A percentile compares a stretch with the other conserved stretches of the same genome.
phyloP scores from a whole-genome alignment of 2,113 vertebrate genomes.

The Phrynocephalus versicolor region DNA sequence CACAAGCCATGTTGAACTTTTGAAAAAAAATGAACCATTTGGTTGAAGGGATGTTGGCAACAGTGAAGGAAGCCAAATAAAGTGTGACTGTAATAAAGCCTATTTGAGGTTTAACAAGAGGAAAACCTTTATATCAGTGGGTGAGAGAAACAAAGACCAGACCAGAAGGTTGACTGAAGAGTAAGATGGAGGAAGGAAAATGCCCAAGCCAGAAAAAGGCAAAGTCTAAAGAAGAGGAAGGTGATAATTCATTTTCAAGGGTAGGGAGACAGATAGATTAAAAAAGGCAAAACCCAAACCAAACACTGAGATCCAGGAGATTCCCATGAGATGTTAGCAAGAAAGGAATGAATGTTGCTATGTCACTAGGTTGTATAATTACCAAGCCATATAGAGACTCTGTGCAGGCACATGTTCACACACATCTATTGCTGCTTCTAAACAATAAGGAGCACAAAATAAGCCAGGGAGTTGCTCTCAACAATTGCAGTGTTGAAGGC shows the following conservation, averaged over 20 bases:
- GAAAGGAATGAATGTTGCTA: neutral
- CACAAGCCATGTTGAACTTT: too few species aligned
- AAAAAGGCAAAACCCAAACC: neutral
- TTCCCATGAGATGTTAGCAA: too few species aligned
- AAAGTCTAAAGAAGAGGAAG: neutral
- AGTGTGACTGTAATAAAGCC: neutral
- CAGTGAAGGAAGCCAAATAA: too few species aligned
- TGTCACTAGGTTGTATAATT: too few species aligned
- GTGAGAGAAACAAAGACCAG: neutral
- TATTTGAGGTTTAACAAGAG: neutral
- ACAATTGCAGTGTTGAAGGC: too few species aligned
- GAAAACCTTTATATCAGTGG: neutral
- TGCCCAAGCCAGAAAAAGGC: neutral
- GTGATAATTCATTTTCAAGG: too few species aligned
- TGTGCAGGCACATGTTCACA: neutral
- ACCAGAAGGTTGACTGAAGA: neutral
- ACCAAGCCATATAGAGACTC: too few species aligned
- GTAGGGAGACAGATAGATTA: neutral
- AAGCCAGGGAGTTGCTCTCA: neutral
- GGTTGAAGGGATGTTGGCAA: too few species aligned
- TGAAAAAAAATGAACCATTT: too few species aligned
- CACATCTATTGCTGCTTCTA: neutral
- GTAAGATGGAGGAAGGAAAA: neutral
- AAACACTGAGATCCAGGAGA: neutral
- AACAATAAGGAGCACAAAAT: neutral